Base-by-base conservation (phyloP, 2,113 vertebrate species). In the Sturnira hondurensis region DNA sequence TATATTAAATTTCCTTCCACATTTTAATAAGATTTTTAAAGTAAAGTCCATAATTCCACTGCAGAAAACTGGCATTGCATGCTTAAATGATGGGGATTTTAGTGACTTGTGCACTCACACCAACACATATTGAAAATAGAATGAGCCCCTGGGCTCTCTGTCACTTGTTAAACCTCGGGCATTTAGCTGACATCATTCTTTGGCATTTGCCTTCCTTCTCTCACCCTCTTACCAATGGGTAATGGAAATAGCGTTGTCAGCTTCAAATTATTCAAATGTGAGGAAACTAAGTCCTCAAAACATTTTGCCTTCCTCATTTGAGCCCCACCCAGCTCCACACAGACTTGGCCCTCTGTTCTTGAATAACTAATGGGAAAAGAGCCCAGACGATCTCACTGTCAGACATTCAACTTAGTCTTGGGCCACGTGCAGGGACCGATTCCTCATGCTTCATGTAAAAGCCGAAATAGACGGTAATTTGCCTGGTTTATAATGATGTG, bases 221-320 rank as follows among this genome's bases (percentile, higher is more conserved):
- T 89, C 94, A 96, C 89, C 96, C 89, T 78, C 94, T 90, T 71
- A 96, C 94, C 91, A 93, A 56, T 1, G 58, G 83, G 95, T 96
- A 96, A 97, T 94, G 95, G 91, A 97, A 97, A 97, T 80, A 80
- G 26, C 93, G 91, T 96, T 97, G 93, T 94, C 94, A 96, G 86
- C 93, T 86, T 96, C 94, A 94, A 96, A 94, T 94, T 86, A 96
- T 92, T 91, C 88, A 95, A 84, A 82, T 68, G 31, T 50, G 43
- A 70, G 19, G 67, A 97, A 97, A 94, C 41, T 43, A 81, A 86
- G 73, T 91, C 50, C 73, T 96, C 28, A 20, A 85, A 96, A 83
- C 71, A 94, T 81, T 91, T 47, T 90, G 47, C 56, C 50, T 89
- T 94, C 84, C 26, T 43, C 19, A 22, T 26, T 3, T 0, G 7